phyloP scores from a whole-genome alignment of 2,797 vertebrate species.

The Galaxias olidus region DNA sequence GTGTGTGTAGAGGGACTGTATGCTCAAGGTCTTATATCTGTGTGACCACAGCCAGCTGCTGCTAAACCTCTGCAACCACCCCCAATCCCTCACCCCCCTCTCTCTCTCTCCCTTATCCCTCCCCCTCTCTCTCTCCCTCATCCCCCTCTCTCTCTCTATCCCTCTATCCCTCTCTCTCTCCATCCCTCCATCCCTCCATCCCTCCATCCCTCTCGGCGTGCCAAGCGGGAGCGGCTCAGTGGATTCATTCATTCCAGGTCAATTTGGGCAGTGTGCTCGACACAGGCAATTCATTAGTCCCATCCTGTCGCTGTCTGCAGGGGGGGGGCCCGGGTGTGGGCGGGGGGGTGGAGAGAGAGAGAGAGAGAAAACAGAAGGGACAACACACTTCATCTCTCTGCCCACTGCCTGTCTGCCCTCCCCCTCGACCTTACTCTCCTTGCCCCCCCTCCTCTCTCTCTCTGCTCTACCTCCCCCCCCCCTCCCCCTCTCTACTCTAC shows the following conservation, averaged over 20 bases:
- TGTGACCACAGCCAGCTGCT: slow-evolving; percentile 1
- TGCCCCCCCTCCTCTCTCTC: background rate
- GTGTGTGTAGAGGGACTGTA: background rate
- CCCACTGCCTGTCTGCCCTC: background rate
- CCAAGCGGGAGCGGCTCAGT: slow-evolving; percentile 58
- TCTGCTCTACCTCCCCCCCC: background rate
- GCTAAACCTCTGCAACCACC: background rate
- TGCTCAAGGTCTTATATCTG: background rate
- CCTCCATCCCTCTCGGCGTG: slow-evolving; percentile 22
- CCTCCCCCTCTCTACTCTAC: background rate
- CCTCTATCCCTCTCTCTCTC: slow-evolving; percentile 12
- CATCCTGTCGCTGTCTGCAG: slow-evolving; percentile 53
- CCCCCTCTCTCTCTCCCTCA: slow-evolving; percentile 14
- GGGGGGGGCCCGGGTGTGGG: slow-evolving; percentile 30
- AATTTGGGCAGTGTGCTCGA: slow-evolving; percentile 66
- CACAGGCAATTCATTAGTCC: slow-evolving; percentile 63
- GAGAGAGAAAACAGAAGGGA: slow-evolving; percentile 23
- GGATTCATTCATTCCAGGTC: slow-evolving; percentile 70
- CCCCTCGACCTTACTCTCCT: background rate
- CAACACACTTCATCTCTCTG: background rate
- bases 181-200: slow-evolving; percentile 14
- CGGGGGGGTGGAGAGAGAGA: slow-evolving; percentile 9
- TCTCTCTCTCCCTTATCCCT: background rate
- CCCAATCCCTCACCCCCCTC: background rate
- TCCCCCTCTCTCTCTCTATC: slow-evolving; percentile 7